These are phyloP conservation scores for Chaenocephalus aceratus DNA, from an alignment of 2,113 vertebrate species.

Conservation along the genomic window DNA sequence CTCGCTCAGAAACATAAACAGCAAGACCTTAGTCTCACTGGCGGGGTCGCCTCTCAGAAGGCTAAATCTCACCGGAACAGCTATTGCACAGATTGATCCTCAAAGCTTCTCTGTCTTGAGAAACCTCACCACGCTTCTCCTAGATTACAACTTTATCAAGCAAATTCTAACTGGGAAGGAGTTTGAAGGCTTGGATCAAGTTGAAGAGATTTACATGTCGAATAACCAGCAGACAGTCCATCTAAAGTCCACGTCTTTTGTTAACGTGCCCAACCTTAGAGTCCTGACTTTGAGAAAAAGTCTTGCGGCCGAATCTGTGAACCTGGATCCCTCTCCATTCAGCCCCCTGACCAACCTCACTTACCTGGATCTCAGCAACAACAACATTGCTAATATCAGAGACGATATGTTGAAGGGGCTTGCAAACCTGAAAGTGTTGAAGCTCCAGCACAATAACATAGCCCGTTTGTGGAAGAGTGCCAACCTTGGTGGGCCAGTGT, in stretches of 20 bases:
- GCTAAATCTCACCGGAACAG: slow-evolving; percentile 89
- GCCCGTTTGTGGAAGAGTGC: slow-evolving; percentile 92
- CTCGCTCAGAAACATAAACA: slow-evolving; percentile 83
- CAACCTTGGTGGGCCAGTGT: slow-evolving; percentile 90
- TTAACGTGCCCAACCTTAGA: slow-evolving; percentile 84
- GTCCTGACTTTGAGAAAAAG: slow-evolving; percentile 87
- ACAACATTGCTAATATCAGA: slow-evolving; percentile 93
- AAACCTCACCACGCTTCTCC: slow-evolving; percentile 85
- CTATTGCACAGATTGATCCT: slow-evolving; percentile 80
- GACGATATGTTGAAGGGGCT: slow-evolving; percentile 86
- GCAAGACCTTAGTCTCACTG: slow-evolving; percentile 89
- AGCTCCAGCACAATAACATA: slow-evolving; percentile 96
- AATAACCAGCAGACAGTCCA: slow-evolving; percentile 85
- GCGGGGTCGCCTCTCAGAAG: slow-evolving; percentile 84
- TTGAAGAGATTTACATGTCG: slow-evolving; percentile 89
- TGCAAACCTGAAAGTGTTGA: slow-evolving; percentile 86
- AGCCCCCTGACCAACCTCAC: slow-evolving; percentile 85
- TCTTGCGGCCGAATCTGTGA: slow-evolving; percentile 78
- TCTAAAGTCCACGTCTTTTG: slow-evolving; percentile 86
- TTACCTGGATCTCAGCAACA: slow-evolving; percentile 93
- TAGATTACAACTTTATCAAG: slow-evolving; percentile 90
- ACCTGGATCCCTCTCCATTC: slow-evolving; percentile 89
- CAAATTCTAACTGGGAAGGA: slow-evolving; percentile 90
- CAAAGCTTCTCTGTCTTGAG: slow-evolving; percentile 85
- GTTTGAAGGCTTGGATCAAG: slow-evolving; percentile 86